Percentiles rank a stretch among this genome's conserved stretches.
Evolutionary conservation across 1,140 invertebrate genomes (phyloP).

Genomic region (Colletes latitarsis): DNA sequence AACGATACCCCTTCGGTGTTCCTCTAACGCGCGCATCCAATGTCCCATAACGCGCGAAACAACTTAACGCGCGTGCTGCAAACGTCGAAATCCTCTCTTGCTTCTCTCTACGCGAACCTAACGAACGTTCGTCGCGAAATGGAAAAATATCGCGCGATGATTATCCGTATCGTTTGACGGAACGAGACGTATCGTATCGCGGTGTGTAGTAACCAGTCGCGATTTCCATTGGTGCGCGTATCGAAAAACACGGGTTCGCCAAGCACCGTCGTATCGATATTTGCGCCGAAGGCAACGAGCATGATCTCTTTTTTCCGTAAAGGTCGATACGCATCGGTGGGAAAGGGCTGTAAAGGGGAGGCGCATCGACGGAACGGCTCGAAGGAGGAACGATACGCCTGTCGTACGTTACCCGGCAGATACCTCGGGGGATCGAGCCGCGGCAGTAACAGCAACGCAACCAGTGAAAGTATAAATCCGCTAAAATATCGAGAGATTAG

Average conservation of each 20-base stretch:
- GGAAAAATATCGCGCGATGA: slow-evolving; percentile 40
- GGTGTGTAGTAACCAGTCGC: neutral
- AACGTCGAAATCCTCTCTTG: neutral
- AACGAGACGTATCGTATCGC: slow-evolving; percentile 29
- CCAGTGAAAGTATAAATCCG: slow-evolving; percentile 77
- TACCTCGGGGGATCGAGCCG: slow-evolving; percentile 50
- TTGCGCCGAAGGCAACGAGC: neutral
- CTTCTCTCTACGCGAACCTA: no score
- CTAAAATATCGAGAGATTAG: slow-evolving; percentile 81
- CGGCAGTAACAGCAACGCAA: slow-evolving; percentile 44
- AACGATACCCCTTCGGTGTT: slow-evolving; percentile 2
- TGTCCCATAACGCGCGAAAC: slow-evolving; percentile 49
- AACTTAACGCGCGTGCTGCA: slow-evolving; percentile 42
- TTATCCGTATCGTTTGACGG: slow-evolving; percentile 16
- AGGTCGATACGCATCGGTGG: neutral
- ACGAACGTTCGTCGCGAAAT: neutral
- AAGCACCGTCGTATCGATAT: neutral
- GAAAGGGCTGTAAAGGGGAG: neutral
- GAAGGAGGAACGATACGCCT: slow-evolving; percentile 41
- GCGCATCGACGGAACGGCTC: neutral
- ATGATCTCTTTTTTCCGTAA: neutral
- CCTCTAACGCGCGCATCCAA: slow-evolving; percentile 24
- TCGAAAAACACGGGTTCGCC: neutral
- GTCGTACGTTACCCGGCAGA: slow-evolving; percentile 52
- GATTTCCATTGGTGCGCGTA: neutral